These are phyloP conservation scores for Albula goreensis DNA, from an alignment of 2,113 vertebrate genomes.

Conservation along the genomic window DNA sequence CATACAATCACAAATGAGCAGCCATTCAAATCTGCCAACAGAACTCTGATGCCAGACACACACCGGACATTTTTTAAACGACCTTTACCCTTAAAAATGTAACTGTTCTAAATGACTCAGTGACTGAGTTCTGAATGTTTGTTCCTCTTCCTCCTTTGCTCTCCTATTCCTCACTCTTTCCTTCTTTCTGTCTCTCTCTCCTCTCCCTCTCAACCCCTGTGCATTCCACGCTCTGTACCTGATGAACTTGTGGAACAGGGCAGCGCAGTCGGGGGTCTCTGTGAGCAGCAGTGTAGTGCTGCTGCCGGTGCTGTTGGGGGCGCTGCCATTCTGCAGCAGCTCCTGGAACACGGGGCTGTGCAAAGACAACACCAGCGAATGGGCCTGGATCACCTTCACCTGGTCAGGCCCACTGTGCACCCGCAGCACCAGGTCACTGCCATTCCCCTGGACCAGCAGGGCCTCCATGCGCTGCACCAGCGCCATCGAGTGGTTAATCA, in stretches of 20 bases:
- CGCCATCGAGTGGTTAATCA: slow-evolving; percentile 82
- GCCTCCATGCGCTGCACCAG: slow-evolving; percentile 83
- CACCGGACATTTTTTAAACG: too few relatives aligned
- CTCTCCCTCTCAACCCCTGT: neutral
- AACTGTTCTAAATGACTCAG: too few relatives aligned
- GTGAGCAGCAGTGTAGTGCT: slow-evolving; percentile 66
- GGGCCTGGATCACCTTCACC: slow-evolving; percentile 83
- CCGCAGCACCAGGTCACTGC: slow-evolving; percentile 80
- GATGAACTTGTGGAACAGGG: slow-evolving; percentile 88
- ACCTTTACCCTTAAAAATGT: too few relatives aligned
- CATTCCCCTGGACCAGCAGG: slow-evolving; percentile 79
- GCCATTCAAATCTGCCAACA: too few relatives aligned
- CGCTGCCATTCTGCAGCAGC: slow-evolving; percentile 64
- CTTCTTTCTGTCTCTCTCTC: neutral
- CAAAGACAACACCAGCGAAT: slow-evolving; percentile 84
- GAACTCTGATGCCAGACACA: too few relatives aligned
- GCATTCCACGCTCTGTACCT: slow-evolving; percentile 61
- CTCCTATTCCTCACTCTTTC: too few relatives aligned
- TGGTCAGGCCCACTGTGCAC: slow-evolving; percentile 81
- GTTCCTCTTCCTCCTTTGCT: too few relatives aligned
- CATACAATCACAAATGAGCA: too few relatives aligned
- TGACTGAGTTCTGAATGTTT: too few relatives aligned
- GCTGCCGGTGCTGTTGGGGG: slow-evolving; percentile 56
- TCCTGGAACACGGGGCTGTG: slow-evolving; percentile 82
- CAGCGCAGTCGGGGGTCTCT: slow-evolving; percentile 74